Percentiles rank a stretch among this genome's conserved stretches.
phyloP scores from a whole-genome alignment of 2,113 vertebrate species.

The Pelodiscus sinensis region DNA sequence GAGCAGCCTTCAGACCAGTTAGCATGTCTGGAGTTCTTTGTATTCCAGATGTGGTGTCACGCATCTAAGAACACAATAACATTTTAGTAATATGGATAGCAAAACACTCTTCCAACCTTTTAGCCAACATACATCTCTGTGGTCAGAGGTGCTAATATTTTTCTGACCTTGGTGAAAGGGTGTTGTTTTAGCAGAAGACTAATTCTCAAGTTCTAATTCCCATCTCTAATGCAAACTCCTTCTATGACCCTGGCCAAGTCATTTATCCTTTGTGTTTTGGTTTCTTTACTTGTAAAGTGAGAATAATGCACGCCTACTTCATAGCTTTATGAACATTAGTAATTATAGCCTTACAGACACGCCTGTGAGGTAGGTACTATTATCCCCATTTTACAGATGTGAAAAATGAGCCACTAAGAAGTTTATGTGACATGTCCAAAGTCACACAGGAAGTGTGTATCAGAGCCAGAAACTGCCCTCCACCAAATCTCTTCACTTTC shows the following conservation, averaged over 20 bases:
- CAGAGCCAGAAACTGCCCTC: background rate
- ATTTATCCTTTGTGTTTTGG: background rate
- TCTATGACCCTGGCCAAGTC: background rate
- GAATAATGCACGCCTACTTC: background rate
- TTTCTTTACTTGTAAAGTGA: background rate
- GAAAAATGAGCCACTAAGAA: background rate
- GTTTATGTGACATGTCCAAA: background rate
- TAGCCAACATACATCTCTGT: background rate
- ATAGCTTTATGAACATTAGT: background rate
- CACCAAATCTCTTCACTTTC: background rate
- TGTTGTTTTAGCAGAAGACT: background rate
- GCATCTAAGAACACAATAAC: background rate
- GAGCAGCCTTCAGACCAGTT: background rate
- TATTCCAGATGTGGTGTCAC: background rate
- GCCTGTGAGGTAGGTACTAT: background rate
- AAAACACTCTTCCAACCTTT: background rate
- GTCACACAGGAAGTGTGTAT: background rate
- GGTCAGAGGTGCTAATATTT: background rate
- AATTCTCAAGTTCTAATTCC: background rate
- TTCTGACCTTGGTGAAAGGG: background rate
- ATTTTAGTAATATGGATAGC: accelerated
- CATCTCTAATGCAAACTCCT: background rate
- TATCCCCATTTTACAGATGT: background rate
- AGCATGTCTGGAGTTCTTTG: background rate
- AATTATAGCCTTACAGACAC: background rate